phyloP scores from a whole-genome alignment of 2,113 vertebrate genomes.

The Ceuthmochares aereus region DNA sequence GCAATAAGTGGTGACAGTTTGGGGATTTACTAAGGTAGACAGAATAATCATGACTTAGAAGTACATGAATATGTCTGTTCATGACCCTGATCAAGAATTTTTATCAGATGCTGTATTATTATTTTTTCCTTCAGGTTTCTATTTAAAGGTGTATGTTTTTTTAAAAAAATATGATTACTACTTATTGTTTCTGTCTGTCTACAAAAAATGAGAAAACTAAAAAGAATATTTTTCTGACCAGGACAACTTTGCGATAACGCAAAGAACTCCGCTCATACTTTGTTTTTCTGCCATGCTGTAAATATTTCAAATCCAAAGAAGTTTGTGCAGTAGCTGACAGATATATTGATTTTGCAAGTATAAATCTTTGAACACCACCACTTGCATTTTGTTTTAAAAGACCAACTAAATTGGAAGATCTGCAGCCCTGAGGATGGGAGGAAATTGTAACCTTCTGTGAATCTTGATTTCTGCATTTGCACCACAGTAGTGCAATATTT shows the following conservation, averaged over 20 bases:
- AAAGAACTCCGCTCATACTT: neutral
- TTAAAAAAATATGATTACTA: neutral
- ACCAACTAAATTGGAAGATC: neutral
- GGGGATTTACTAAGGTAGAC: neutral
- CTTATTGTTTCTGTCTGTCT: neutral
- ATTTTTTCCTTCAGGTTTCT: neutral
- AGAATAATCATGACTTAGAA: neutral
- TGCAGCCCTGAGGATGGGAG: neutral
- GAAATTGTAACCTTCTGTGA: neutral
- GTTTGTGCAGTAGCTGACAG: neutral
- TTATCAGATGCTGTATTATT: neutral
- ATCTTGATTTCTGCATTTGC: neutral
- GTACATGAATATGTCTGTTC: neutral
- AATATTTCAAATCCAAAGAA: conserved; percentile 9
- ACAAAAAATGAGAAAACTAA: neutral
- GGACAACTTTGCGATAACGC: neutral
- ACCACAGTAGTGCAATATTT: neutral
- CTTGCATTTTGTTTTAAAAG: neutral
- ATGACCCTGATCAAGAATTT: neutral
- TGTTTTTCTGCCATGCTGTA: neutral
- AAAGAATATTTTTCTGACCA: neutral
- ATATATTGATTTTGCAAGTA: neutral
- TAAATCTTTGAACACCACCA: neutral
- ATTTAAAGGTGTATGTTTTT: neutral
- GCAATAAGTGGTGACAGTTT: neutral